Evolutionary conservation across 2,797 vertebrate genomes (phyloP).

Genomic region (Labeo calbasu): DNA sequence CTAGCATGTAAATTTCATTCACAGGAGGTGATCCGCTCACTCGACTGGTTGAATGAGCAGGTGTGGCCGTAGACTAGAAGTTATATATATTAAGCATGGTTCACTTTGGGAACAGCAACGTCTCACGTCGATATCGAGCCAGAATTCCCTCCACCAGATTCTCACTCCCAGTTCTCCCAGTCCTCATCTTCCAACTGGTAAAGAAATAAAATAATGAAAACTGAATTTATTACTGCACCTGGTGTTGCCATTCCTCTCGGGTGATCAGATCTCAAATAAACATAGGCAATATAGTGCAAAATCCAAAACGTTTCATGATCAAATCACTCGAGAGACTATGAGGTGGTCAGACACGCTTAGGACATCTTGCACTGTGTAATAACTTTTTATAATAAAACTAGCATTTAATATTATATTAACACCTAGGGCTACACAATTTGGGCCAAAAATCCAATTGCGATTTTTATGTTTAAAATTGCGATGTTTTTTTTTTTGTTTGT

Average conservation of each 20-base stretch:
- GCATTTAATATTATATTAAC: neutral
- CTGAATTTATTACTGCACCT: neutral
- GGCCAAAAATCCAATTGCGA: too few relatives aligned
- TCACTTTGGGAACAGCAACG: slow-evolving; percentile 70
- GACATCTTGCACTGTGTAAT: neutral
- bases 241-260: neutral
- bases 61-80: slow-evolving; percentile 77
- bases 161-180: slow-evolving; percentile 98
- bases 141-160: slow-evolving; percentile 54
- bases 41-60: slow-evolving; percentile 64
- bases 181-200: slow-evolving; percentile 92
- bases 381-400: neutral
- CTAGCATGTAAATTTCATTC: slow-evolving; percentile 28
- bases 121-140: slow-evolving; percentile 60
- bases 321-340: neutral
- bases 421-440: too few relatives aligned
- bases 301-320: neutral
- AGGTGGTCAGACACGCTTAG: neutral
- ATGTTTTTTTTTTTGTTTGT: too few relatives aligned
- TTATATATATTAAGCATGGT: slow-evolving; percentile 77
- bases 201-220: slow-evolving; percentile 7
- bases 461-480: too few relatives aligned
- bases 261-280: neutral
- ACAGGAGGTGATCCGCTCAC: slow-evolving; percentile 26
- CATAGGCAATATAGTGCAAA: neutral